Evolutionary conservation across 2,113 vertebrate genomes (phyloP), one percentile per base, ranked within the genome.

Genomic region (Poeciliopsis retropinna): DNA sequence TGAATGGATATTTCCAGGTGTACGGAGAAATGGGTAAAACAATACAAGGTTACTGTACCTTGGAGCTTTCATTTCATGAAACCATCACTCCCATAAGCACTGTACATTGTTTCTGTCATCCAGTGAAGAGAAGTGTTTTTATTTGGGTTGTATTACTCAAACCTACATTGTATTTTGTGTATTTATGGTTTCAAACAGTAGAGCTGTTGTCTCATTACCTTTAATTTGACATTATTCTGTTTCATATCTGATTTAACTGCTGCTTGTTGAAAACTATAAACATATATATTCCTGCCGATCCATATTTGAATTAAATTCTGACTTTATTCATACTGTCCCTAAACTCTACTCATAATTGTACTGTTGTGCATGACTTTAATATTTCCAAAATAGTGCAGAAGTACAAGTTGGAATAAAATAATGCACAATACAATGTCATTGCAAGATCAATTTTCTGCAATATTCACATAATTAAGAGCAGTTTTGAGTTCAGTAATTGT

Each of bases 1-100:
- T 94, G 93, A 94, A 95, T 95, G 94, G 94, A 95, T 94, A 94
- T 94, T 91, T 91, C 94, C 91, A 92, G 94, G 91, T 93, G 93
- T 93, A 84, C 93, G 90, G 93, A 94, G 87, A 95, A 95, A 95
- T 94, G 93, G 94, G 93, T 95, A 93, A 95, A 93, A 88, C 90
- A 92, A 92, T 88, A 91, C 72, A 92, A 90, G 89, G 86, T 92
- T 92, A 90, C 79, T 92, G 73, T 92, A 90, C 81, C 86, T 89
- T 90, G 75, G 72, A 90, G 82, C 79, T 54, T 69, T 89, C 92
- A 88, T 93, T 81, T 86, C 90, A 92, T 82, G 70, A 80, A 89
- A 74, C 37, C 91, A 93, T 84, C 60, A 82, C 88, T 89, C 85
- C 67, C 90, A 91, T 86, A 72, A 74, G 82, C 72, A 83, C 30